A percentile compares a stretch with the other conserved stretches of the same genome.
Conservation (phyloP, 2,797 vertebrate genomes). For the Distichodus sexfasciatus region DNA sequence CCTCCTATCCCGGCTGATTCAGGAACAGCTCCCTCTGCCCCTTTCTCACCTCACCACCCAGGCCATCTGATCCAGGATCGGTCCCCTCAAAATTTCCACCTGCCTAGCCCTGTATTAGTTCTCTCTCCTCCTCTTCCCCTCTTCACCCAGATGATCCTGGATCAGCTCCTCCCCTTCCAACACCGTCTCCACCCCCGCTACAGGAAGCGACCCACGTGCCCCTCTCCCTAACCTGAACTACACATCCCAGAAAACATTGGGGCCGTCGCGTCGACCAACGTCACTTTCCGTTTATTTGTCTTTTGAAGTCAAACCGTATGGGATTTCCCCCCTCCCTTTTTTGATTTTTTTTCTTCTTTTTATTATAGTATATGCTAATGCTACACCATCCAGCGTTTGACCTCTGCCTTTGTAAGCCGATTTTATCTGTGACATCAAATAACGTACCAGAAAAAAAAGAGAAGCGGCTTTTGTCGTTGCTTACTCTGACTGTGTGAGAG, state of each 20-base stretch:
- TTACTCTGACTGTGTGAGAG: background rate
- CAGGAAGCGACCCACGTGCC: too few species aligned
- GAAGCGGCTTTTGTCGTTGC: conserved; percentile 7
- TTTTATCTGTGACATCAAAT: conserved; percentile 31
- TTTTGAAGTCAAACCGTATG: too few species aligned
- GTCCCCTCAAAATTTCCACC: too few species aligned
- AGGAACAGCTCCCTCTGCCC: background rate
- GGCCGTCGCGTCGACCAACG: too few species aligned
- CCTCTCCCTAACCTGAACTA: conserved; percentile 12
- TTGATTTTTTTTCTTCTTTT: background rate
- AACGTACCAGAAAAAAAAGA: conserved; percentile 9
- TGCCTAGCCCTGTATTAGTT: too few species aligned
- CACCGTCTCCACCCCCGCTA: too few species aligned
- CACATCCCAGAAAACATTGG: conserved; percentile 25
- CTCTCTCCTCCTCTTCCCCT: too few species aligned
- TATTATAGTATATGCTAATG: background rate
- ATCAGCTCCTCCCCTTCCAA: too few species aligned
- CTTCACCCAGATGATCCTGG: too few species aligned
- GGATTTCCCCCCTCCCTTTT: too few species aligned
- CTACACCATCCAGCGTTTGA: conserved; percentile 12
- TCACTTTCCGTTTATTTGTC: too few species aligned
- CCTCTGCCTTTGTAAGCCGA: conserved; percentile 3
- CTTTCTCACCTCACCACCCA: too few species aligned
- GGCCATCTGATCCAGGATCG: conserved; percentile 17
- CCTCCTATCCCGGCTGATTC: conserved; percentile 2